Evolutionary conservation across 2,888 invertebrate genomes (phyloP), one percentile per base, ranked within the genome.

Genomic region (Euzophera pinguis): DNA sequence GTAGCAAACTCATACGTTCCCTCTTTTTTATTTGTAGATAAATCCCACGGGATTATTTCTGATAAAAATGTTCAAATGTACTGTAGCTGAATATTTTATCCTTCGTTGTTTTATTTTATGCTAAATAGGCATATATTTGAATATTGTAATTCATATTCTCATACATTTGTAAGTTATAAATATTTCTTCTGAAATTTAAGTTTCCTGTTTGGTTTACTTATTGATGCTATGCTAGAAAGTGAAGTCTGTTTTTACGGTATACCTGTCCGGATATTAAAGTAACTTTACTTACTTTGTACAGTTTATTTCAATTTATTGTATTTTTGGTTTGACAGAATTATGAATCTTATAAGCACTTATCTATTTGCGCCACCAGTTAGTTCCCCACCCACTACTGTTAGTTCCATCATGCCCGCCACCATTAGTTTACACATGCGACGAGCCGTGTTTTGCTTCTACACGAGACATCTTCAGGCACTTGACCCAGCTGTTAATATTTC

Each of bases 1-100:
- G 72, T 77, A 65, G 71, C 73, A 78, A 80, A 83, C 83, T 82
- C 83, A 84, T 79, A 53, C 54, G 32, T 50, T 52, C 16, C 27
- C 47, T 37, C 38, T 53, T 56, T 56, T 41, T 56, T 54, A 35
- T 39, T 29, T 47, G 32, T 10, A 51, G 32, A 45, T 47, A 41
- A 35, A 39, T 55, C 54, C 17, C 48, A 49, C 45, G 42, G 52
- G 54, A 34, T 47, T 47, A 45, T 42, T 55, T 53, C 17, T 50
- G 49, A 50, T 50, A 50, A 50, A 49, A 53, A 55, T 55, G 55
- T 53, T 53, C 47, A 47, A 52, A 48, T 49, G 49, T 39, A 39
- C 49, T 10, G 49, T 27, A 50, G 29, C 43, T 37, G 47, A 47
- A 45, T 50, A 50, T 47, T 47, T 47, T 49, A 49, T 43, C 10